These are phyloP conservation scores for Drosophila repleta DNA, from an alignment of 1,140 invertebrate species.

Conservation along the genomic window DNA sequence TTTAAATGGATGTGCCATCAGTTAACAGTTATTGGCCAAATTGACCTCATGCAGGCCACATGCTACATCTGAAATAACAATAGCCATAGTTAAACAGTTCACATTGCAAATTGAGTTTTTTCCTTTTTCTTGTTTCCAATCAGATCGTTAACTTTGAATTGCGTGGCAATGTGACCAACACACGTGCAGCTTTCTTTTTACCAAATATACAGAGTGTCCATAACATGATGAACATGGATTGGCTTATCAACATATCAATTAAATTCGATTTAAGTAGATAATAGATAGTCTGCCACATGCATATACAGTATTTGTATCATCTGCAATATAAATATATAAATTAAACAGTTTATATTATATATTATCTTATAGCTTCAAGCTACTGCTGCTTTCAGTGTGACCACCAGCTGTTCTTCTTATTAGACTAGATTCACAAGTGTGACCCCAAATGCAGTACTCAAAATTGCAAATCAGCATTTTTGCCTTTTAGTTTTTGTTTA, in stretches of 20 bases:
- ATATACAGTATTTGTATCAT: not conserved
- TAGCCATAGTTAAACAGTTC: constrained; percentile 7
- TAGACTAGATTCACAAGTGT: not conserved
- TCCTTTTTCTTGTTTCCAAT: not conserved
- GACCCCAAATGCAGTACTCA: constrained; percentile 9
- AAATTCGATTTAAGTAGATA: too few relatives aligned
- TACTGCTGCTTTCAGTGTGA: not conserved
- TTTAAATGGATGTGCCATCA: constrained; percentile 52
- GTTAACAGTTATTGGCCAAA: constrained; percentile 21
- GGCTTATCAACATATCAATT: too few relatives aligned
- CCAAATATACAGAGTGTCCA: not conserved
- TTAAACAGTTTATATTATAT: too few relatives aligned
- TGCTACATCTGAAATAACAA: constrained; percentile 7
- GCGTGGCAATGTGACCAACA: constrained; percentile 3
- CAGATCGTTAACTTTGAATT: not conserved
- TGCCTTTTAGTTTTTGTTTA: not conserved
- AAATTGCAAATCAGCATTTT: constrained; percentile 12
- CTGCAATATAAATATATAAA: not conserved
- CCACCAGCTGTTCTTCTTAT: not conserved
- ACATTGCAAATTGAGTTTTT: constrained; percentile 4
- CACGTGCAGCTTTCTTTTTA: not conserved
- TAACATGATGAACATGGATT: too few relatives aligned
- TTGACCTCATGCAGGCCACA: not conserved
- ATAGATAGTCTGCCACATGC: not conserved
- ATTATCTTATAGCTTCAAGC: not conserved